Percentiles rank a stretch among this genome's conserved stretches.
Evolutionary conservation across 2,888 invertebrate genomes (phyloP).

Genomic region (Ligdia adustata): DNA sequence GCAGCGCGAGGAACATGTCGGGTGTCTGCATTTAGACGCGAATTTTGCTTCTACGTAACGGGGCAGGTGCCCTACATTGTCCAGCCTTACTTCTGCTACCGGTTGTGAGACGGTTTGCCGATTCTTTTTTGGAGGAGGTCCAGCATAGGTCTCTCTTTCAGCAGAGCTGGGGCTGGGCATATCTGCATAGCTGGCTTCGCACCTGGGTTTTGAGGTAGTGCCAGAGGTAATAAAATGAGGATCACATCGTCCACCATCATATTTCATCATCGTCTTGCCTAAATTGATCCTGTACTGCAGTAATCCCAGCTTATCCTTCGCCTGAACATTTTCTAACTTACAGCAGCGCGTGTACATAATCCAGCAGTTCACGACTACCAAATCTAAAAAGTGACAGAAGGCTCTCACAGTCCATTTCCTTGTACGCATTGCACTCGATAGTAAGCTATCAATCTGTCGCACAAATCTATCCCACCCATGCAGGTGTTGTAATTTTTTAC

Average conservation of each 20-base stretch:
- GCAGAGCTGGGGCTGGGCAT: conserved; percentile 13
- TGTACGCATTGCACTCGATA: conserved; percentile 41
- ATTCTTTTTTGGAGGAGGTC: conserved; percentile 24
- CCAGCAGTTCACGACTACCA: conserved; percentile 35
- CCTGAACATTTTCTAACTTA: conserved; percentile 29
- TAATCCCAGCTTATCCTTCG: conserved; percentile 32
- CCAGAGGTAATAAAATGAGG: conserved; percentile 1
- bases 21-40: conserved; percentile 31
- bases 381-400: conserved; percentile 30
- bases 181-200: background rate
- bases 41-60: conserved; percentile 26
- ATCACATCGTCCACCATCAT: conserved; percentile 7
- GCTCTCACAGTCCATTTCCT: conserved; percentile 28
- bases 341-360: conserved; percentile 33
- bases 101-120: conserved; percentile 26
- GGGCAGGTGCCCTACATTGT: conserved; percentile 30
- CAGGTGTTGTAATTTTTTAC: conserved; percentile 41
- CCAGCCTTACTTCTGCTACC: conserved; percentile 24
- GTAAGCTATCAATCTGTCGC: conserved; percentile 44
- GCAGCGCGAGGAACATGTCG: conserved; percentile 25
- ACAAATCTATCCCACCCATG: conserved; percentile 48
- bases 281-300: conserved; percentile 33
- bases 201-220: background rate
- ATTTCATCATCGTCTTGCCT: conserved; percentile 27
- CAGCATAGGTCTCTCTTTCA: conserved; percentile 9